These are phyloP conservation scores for Chamaea fasciata DNA, from an alignment of 2,113 vertebrate species.

Conservation along the genomic window DNA sequence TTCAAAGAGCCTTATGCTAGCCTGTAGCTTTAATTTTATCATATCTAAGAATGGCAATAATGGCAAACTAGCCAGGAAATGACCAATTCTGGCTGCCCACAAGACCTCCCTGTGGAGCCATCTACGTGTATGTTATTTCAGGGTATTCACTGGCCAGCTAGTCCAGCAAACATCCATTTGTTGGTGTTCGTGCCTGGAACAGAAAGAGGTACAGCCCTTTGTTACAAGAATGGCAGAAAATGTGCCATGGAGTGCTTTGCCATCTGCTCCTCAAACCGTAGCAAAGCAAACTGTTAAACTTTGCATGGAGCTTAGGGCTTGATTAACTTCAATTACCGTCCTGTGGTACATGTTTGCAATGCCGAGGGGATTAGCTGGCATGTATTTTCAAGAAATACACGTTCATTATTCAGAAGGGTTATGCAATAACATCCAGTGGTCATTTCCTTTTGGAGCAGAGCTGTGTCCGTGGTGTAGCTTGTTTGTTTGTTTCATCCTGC, in stretches of 20 bases:
- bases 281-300: background rate
- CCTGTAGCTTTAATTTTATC: background rate
- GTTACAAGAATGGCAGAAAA: background rate
- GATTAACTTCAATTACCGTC: slow-evolving; percentile 17
- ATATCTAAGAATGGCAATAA: background rate
- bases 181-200: background rate
- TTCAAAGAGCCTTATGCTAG: background rate
- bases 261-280: background rate
- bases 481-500: background rate
- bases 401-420: slow-evolving; percentile 13
- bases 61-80: background rate
- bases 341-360: slow-evolving; percentile 1
- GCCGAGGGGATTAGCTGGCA: slow-evolving; percentile 7
- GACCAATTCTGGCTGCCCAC: background rate
- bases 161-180: background rate
- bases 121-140: background rate
- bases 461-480: background rate
- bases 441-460: slow-evolving; percentile 30
- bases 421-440: slow-evolving; percentile 22
- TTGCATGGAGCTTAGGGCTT: background rate
- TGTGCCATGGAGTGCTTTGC: background rate
- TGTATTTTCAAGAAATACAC: background rate
- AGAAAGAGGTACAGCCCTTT: background rate
- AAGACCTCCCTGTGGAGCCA: background rate
- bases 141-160: background rate